These are phyloP conservation scores for Machimus rusticus DNA, from an alignment of 2,888 invertebrate genomes.

Conservation along the genomic window DNA sequence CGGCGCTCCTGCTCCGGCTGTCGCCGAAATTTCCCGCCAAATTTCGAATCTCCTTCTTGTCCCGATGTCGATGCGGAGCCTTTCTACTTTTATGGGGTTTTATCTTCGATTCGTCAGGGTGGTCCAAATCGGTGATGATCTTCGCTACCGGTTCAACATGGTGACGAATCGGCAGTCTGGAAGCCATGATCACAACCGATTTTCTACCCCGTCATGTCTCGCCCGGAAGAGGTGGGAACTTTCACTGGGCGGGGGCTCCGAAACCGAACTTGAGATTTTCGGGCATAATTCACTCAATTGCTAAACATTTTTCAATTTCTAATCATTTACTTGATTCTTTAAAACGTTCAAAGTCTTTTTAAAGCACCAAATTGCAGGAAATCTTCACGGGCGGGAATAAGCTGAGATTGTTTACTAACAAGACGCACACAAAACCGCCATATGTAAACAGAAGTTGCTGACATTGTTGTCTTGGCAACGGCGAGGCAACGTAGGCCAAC, in stretches of 20 bases:
- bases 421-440: constrained; percentile 7
- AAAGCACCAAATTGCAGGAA: not conserved
- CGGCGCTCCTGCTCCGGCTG: constrained; percentile 56
- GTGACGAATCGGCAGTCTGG: constrained; percentile 43
- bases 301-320: not conserved
- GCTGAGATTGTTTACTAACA: constrained; percentile 41
- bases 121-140: constrained; percentile 58
- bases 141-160: constrained; percentile 34
- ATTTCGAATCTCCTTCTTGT: constrained; percentile 54
- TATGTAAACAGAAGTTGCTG: constrained; percentile 46
- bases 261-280: not conserved
- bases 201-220: not conserved
- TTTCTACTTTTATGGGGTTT: constrained; percentile 23
- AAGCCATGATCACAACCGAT: constrained; percentile 42
- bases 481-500: not conserved
- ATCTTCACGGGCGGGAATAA: not conserved
- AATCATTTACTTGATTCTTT: not conserved
- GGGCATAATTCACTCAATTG: not conserved
- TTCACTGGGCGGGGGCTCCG: not conserved
- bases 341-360: not conserved
- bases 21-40: constrained; percentile 56
- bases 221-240: not conserved
- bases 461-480: constrained; percentile 19
- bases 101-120: constrained; percentile 51
- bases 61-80: constrained; percentile 47